Evolutionary conservation across 2,797 vertebrate genomes (phyloP).

Genomic region (Anas bernieri): DNA sequence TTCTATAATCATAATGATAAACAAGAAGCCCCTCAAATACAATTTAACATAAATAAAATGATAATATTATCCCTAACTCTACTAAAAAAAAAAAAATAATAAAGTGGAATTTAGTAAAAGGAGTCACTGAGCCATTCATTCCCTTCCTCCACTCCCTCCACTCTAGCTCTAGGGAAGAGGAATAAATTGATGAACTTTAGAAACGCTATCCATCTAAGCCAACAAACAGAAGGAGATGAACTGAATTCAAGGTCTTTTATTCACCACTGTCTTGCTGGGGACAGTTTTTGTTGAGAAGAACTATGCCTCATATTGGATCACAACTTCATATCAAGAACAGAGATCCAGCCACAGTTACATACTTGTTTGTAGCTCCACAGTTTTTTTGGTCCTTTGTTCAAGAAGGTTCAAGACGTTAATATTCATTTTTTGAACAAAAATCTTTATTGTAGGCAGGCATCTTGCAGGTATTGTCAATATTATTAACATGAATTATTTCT

Average conservation of each 20-base stretch:
- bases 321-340: background rate
- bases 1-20: background rate
- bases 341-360: background rate
- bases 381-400: background rate
- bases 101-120: background rate
- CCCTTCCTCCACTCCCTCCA: background rate
- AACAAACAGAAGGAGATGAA: background rate
- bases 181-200: background rate
- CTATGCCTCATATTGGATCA: background rate
- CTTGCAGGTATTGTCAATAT: background rate
- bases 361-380: background rate
- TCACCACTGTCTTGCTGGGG: background rate
- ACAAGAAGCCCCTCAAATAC: background rate
- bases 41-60: background rate
- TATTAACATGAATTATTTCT: background rate
- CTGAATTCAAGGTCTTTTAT: background rate
- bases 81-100: too few relatives aligned
- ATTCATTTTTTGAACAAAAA: background rate
- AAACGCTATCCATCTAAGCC: background rate
- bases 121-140: background rate
- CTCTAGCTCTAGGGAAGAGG: background rate
- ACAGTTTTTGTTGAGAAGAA: background rate
- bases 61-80: background rate
- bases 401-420: background rate
- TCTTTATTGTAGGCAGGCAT: background rate